Percentiles rank a stretch among this genome's conserved stretches.
These are phyloP conservation scores for Lamellibrachia luymesi DNA, from an alignment of 1,140 invertebrate species.

Conservation along the genomic window DNA sequence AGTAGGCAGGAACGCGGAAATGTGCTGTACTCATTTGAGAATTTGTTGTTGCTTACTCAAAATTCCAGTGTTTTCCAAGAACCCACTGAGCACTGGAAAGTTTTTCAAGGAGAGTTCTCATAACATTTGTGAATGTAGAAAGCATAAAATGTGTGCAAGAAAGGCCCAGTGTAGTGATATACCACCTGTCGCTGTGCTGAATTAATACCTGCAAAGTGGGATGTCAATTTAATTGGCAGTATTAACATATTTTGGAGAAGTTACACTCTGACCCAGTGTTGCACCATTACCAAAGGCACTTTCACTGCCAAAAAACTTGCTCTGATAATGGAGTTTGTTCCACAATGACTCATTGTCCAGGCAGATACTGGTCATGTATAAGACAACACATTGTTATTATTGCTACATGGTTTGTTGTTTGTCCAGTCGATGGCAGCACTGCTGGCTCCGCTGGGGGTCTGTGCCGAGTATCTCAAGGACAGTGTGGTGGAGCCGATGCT, in stretches of 20 bases:
- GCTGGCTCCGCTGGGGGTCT: conserved; percentile 53
- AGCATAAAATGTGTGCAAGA: neutral
- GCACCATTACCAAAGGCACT: too few species aligned
- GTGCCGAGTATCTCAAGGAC: conserved; percentile 57
- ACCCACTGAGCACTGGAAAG: neutral
- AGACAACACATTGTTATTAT: too few species aligned
- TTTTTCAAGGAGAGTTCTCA: neutral
- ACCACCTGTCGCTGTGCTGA: neutral
- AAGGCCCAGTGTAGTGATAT: neutral
- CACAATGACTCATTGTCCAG: too few species aligned
- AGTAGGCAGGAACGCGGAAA: conserved; percentile 21
- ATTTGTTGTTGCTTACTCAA: neutral
- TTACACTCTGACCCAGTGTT: too few species aligned
- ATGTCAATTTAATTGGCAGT: neutral
- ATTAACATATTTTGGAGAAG: neutral
- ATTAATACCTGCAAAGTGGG: neutral
- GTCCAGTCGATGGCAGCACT: conserved; percentile 56
- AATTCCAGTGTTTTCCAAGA: too few species aligned
- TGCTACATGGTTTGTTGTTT: neutral
- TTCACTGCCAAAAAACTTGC: too few species aligned
- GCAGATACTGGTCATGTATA: neutral
- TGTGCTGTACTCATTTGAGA: neutral
- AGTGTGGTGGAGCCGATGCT: conserved; percentile 48
- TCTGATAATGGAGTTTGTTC: too few species aligned
- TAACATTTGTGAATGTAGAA: neutral